Evolutionary conservation across 2,888 invertebrate species (phyloP).

Genomic region (Hetaerina titia): DNA sequence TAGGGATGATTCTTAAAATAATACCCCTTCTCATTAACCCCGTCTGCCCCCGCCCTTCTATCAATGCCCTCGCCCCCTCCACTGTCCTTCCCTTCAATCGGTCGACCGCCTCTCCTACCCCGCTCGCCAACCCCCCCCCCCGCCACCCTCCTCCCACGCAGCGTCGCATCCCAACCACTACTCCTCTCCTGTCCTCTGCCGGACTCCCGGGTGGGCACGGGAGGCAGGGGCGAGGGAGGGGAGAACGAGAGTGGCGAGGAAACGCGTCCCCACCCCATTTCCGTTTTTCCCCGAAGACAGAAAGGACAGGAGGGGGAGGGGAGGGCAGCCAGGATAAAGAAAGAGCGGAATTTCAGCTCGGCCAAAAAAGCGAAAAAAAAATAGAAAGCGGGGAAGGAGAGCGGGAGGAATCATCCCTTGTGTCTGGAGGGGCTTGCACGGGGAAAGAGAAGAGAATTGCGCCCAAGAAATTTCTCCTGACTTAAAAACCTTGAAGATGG

Average conservation of each 20-base stretch:
- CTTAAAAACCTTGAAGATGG: conserved; percentile 1
- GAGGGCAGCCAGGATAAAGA: not conserved
- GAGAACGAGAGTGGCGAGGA: not conserved
- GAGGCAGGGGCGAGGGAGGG: not conserved
- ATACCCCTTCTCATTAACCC: too few relatives aligned
- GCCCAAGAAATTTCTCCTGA: conserved; percentile 46
- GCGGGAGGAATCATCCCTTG: not conserved
- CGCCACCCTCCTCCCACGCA: not conserved
- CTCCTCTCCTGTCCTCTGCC: not conserved
- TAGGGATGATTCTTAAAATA: too few relatives aligned
- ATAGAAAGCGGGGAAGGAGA: not conserved
- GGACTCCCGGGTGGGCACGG: too few relatives aligned
- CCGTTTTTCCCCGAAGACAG: not conserved
- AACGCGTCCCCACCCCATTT: not conserved
- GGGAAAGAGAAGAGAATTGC: not conserved
- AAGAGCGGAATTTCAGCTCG: conserved; percentile 28
- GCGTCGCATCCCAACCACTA: not conserved
- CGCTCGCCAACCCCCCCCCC: too few relatives aligned
- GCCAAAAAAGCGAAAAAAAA: conserved; percentile 36
- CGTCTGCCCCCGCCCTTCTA: not conserved
- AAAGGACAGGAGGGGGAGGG: not conserved
- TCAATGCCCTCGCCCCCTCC: not conserved
- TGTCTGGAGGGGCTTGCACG: not conserved
- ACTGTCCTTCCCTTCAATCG: not conserved
- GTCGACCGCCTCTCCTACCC: not conserved